Conservation (phyloP, 2,888 invertebrate genomes). For the Morpho achilles region DNA sequence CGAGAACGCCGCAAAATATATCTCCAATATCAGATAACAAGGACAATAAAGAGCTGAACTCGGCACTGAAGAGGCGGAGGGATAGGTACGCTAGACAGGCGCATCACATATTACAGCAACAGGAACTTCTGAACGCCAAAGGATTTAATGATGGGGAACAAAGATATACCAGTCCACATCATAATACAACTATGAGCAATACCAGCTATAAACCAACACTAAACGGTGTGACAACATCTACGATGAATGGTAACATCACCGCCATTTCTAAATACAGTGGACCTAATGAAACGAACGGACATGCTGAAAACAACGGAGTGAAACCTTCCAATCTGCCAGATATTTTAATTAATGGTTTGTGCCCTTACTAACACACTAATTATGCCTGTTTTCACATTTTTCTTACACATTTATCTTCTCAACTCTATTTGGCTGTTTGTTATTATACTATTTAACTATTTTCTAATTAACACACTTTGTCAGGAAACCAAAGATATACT, state of each 20-base stretch:
- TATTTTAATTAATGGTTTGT: conserved; percentile 70
- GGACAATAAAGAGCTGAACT: conserved; percentile 85
- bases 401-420: not conserved
- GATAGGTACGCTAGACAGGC: conserved; percentile 92
- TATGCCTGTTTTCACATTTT: conserved; percentile 15
- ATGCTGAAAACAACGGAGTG: conserved; percentile 45
- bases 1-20: conserved; percentile 39
- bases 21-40: conserved; percentile 56
- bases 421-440: not conserved
- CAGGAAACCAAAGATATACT: conserved; percentile 80
- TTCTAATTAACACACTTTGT: conserved; percentile 10
- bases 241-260: conserved; percentile 33
- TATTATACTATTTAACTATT: not conserved
- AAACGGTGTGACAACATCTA: conserved; percentile 27
- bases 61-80: conserved; percentile 87
- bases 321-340: conserved; percentile 51
- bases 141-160: conserved; percentile 4
- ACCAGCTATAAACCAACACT: conserved; percentile 33
- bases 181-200: conserved; percentile 1
- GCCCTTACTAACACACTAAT: conserved; percentile 62
- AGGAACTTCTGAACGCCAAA: conserved; percentile 76
- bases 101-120: conserved; percentile 90
- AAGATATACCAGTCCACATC: not conserved
- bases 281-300: conserved; percentile 40
- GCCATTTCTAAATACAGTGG: conserved; percentile 33